Evolutionary conservation across 2,888 invertebrate species (phyloP).

Genomic region (Saturnia japonica): DNA sequence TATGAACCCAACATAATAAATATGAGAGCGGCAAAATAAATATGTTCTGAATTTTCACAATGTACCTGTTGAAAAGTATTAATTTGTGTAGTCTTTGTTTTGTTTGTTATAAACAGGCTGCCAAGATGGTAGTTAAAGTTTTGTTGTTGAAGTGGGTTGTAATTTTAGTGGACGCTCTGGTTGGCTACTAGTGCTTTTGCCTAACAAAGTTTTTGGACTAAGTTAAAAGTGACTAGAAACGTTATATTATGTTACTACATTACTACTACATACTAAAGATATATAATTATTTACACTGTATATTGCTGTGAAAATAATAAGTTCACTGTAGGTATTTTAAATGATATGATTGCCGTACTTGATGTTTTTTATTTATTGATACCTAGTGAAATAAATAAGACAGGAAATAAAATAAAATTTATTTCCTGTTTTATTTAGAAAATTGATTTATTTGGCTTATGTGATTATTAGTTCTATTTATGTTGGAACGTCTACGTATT

Average conservation of each 20-base stretch:
- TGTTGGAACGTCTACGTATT: too few species aligned
- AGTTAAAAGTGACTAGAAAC: constrained; percentile 29
- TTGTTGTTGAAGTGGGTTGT: constrained; percentile 59
- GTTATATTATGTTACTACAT: background rate
- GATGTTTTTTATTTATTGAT: background rate
- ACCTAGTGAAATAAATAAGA: background rate
- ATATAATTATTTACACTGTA: background rate
- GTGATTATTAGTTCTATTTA: background rate
- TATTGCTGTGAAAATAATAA: background rate
- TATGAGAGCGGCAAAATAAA: background rate
- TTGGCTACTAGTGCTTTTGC: constrained; percentile 59
- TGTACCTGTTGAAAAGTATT: background rate
- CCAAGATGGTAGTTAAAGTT: constrained; percentile 59
- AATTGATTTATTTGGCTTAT: background rate
- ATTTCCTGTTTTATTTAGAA: background rate
- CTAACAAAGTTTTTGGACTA: constrained; percentile 28
- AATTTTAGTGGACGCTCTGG: constrained; percentile 65
- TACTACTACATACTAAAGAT: background rate
- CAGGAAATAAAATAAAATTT: too few species aligned
- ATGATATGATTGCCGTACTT: background rate
- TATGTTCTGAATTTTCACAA: background rate
- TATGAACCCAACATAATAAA: background rate
- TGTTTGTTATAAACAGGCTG: constrained; percentile 45
- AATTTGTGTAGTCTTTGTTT: constrained; percentile 17
- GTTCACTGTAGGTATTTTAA: background rate